phyloP scores from a whole-genome alignment of 2,888 invertebrate species.

The Mamestra brassicae region DNA sequence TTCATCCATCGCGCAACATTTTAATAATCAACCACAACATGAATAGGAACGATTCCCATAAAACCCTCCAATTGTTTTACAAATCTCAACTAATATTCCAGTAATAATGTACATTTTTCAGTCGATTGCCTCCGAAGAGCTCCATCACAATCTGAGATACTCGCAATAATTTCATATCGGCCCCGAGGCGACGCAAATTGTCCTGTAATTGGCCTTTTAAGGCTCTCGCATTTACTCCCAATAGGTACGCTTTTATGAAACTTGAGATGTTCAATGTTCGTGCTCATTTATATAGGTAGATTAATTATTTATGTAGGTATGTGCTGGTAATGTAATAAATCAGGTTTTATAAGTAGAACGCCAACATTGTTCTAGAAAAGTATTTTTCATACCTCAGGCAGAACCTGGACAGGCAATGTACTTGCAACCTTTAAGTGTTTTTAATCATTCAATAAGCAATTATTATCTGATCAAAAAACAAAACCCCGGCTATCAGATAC shows the following conservation, averaged over 20 bases:
- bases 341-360: neutral
- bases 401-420: neutral
- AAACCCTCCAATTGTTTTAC: constrained; percentile 19
- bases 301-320: constrained; percentile 3
- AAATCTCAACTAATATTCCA: constrained; percentile 28
- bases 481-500: too few species aligned
- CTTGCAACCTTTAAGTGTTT: too few species aligned
- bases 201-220: constrained; percentile 89
- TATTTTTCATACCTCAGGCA: neutral
- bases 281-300: constrained; percentile 30
- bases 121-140: constrained; percentile 73
- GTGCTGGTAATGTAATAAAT: constrained; percentile 6
- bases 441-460: too few species aligned
- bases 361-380: neutral
- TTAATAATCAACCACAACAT: neutral
- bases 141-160: constrained; percentile 74
- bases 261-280: constrained; percentile 69
- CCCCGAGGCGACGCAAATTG: constrained; percentile 84
- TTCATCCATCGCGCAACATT: neutral
- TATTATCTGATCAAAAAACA: too few species aligned
- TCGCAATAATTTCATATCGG: constrained; percentile 84
- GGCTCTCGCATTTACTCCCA: constrained; percentile 79
- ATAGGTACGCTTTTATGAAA: constrained; percentile 81
- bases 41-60: neutral
- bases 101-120: constrained; percentile 65